A percentile compares a stretch with the other conserved stretches of the same genome.
Conservation (phyloP, 2,888 invertebrate species). For the Therioaphis trifolii region DNA sequence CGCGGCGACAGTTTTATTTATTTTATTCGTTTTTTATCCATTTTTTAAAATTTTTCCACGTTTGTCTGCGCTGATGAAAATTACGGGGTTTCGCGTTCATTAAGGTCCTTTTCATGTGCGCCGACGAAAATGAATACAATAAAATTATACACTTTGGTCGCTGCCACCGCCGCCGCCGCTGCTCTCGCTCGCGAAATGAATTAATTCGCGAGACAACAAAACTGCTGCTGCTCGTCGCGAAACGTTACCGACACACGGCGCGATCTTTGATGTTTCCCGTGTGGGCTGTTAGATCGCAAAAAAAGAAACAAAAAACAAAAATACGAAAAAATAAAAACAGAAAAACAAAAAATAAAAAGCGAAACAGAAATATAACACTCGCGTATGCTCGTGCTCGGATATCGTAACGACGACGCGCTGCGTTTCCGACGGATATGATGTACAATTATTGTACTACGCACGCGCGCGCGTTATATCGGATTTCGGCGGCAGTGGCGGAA, state of each 20-base stretch:
- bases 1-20: too few species aligned
- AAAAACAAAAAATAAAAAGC: neutral
- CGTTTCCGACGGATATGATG: too few species aligned
- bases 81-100: slow-evolving; percentile 23
- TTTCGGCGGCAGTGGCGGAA: too few species aligned
- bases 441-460: too few species aligned
- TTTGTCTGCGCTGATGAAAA: neutral
- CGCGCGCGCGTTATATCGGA: too few species aligned
- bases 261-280: slow-evolving; percentile 24
- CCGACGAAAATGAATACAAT: neutral
- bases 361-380: too few species aligned
- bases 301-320: too few species aligned
- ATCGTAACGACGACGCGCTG: too few species aligned
- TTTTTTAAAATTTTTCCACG: neutral
- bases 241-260: neutral
- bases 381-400: too few species aligned
- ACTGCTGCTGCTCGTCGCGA: neutral
- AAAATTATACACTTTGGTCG: neutral
- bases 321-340: neutral
- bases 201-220: slow-evolving; percentile 7
- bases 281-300: neutral
- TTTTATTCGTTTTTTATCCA: neutral
- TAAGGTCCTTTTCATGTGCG: slow-evolving; percentile 18
- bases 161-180: neutral
- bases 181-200: neutral